phyloP scores from a whole-genome alignment of 2,113 vertebrate species.

The Hyla sarda region DNA sequence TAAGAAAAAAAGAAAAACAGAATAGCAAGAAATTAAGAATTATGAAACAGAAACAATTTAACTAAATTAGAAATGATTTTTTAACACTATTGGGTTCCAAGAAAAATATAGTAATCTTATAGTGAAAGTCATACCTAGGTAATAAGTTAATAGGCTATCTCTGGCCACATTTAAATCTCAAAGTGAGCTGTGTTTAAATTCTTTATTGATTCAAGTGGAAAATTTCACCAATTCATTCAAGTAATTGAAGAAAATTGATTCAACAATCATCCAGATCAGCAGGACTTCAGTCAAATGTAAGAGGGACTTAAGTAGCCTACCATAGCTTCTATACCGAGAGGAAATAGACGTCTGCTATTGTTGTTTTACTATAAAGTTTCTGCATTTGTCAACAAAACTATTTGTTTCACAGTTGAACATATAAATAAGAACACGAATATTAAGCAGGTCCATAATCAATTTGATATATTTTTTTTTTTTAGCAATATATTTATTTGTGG shows the following conservation, averaged over 20 bases:
- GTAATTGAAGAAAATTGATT: constrained; percentile 28
- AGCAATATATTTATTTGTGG: constrained; percentile 16
- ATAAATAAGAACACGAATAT: neutral
- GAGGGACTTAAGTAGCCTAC: neutral
- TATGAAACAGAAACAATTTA: neutral
- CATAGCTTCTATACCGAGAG: neutral
- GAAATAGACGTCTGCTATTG: neutral
- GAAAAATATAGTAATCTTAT: neutral
- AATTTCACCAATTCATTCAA: constrained; percentile 27
- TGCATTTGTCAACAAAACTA: neutral
- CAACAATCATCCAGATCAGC: constrained; percentile 3
- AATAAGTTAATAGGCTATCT: neutral
- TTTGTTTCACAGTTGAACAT: neutral
- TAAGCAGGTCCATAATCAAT: neutral
- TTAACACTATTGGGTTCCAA: neutral
- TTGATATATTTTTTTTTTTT: neutral
- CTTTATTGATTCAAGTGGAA: neutral
- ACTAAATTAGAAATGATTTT: neutral
- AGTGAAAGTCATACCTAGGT: neutral
- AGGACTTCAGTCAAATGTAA: constrained; percentile 14
- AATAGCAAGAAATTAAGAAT: neutral
- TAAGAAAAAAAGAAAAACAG: neutral
- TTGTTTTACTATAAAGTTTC: neutral
- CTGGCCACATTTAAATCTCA: neutral
- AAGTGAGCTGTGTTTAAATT: constrained; percentile 22